These are phyloP conservation scores for Lepidostoma basale DNA, from an alignment of 1,140 invertebrate genomes.

Conservation along the genomic window DNA sequence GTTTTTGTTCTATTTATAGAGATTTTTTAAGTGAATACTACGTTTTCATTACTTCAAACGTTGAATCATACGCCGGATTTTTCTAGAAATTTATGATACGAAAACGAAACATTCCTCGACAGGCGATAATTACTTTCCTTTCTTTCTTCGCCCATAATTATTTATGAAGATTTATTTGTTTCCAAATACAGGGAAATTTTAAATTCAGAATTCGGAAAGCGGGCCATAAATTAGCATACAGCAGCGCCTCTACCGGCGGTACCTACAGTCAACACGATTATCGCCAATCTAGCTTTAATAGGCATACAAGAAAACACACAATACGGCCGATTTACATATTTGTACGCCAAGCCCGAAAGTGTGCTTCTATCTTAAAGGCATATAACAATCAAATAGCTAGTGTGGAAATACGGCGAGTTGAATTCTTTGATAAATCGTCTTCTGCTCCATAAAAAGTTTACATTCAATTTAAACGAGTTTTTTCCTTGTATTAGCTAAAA, in stretches of 20 bases:
- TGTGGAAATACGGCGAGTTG: not conserved
- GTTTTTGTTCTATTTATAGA: too few species aligned
- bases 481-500: too few species aligned
- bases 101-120: slow-evolving; percentile 1
- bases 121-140: slow-evolving; percentile 8
- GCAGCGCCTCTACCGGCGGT: not conserved
- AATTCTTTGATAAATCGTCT: not conserved
- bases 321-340: slow-evolving; percentile 34
- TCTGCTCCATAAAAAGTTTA: too few species aligned
- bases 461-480: too few species aligned
- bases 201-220: not conserved
- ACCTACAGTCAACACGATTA: not conserved
- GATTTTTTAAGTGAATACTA: too few species aligned
- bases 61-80: too few species aligned
- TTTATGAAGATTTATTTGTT: slow-evolving; percentile 19
- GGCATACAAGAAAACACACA: slow-evolving; percentile 21
- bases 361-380: not conserved
- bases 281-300: slow-evolving; percentile 36
- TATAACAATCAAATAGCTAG: not conserved
- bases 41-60: too few species aligned
- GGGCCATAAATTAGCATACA: slow-evolving; percentile 13
- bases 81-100: slow-evolving; percentile 14
- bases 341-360: not conserved
- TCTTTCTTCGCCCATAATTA: slow-evolving; percentile 6
- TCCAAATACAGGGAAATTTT: not conserved